phyloP scores from a whole-genome alignment of 2,113 vertebrate genomes.

The Grus americana region DNA sequence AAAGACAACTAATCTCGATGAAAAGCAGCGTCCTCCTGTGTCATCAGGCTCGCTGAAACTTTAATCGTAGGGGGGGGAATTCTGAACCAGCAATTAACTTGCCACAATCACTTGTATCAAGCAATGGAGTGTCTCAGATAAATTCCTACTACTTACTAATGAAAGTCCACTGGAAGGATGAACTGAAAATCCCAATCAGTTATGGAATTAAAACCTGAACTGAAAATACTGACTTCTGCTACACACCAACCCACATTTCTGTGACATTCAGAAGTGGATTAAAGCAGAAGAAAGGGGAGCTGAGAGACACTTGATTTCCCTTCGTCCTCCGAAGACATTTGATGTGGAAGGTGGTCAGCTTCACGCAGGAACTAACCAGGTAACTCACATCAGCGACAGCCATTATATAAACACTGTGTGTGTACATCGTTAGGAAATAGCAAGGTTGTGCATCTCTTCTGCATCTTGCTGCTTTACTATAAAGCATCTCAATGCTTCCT shows the following conservation, averaged over 20 bases:
- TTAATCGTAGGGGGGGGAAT: neutral
- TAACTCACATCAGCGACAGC: neutral
- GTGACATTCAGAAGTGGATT: neutral
- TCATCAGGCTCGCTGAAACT: neutral
- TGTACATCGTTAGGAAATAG: neutral
- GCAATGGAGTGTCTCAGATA: neutral
- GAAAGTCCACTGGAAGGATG: neutral
- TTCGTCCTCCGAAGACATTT: neutral
- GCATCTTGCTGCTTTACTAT: neutral
- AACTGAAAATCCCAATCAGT: neutral
- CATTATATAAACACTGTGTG: neutral
- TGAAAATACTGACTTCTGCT: neutral
- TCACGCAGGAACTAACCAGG: neutral
- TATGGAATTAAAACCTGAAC: neutral
- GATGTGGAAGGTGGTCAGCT: neutral
- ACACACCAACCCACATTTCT: neutral
- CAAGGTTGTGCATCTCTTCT: neutral
- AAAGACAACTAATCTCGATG: neutral
- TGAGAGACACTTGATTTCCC: neutral
- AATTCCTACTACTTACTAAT: neutral
- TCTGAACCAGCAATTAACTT: neutral
- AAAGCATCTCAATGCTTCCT: neutral
- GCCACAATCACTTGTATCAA: neutral
- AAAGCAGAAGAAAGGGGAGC: neutral
- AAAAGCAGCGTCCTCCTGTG: neutral